Percentiles rank a stretch among this genome's conserved stretches.
Conservation (phyloP, 2,113 vertebrate species). For the Perca flavescens region DNA sequence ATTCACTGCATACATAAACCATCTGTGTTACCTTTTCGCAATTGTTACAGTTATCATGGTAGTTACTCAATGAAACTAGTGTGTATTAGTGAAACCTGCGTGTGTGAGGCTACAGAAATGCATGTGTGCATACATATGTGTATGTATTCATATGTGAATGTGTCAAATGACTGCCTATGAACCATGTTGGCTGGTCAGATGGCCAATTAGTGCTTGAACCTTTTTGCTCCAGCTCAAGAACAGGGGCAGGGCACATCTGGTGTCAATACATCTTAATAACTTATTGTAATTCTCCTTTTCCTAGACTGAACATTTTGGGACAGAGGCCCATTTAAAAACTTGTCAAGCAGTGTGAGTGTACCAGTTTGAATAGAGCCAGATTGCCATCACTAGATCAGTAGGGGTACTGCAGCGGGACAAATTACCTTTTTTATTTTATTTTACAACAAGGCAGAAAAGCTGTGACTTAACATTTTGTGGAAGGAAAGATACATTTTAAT, state of each 20-base stretch:
- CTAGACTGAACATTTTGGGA: slow-evolving; percentile 79
- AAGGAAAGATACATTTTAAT: not conserved
- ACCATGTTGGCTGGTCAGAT: slow-evolving; percentile 62
- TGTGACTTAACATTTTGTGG: not conserved
- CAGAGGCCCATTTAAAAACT: slow-evolving; percentile 63
- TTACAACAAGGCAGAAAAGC: not conserved
- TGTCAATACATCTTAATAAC: slow-evolving; percentile 93
- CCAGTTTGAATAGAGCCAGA: slow-evolving; percentile 71
- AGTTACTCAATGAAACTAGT: not conserved
- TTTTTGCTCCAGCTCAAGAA: slow-evolving; percentile 52
- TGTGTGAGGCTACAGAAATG: not conserved
- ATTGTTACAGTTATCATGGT: not conserved
- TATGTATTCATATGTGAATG: slow-evolving; percentile 33
- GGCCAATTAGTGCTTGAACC: slow-evolving; percentile 62
- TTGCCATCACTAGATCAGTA: slow-evolving; percentile 72
- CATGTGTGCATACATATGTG: slow-evolving; percentile 14
- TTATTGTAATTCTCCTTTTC: slow-evolving; percentile 90
- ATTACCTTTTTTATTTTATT: not conserved
- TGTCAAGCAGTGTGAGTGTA: slow-evolving; percentile 3
- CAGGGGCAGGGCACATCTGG: slow-evolving; percentile 86
- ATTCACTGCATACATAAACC: not conserved
- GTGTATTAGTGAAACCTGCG: slow-evolving; percentile 6
- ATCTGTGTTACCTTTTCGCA: not conserved
- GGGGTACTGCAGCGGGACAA: slow-evolving; percentile 65
- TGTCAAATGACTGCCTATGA: slow-evolving; percentile 48